phyloP scores from a whole-genome alignment of 2,797 vertebrate species.

The Rhabdomys pumilio region DNA sequence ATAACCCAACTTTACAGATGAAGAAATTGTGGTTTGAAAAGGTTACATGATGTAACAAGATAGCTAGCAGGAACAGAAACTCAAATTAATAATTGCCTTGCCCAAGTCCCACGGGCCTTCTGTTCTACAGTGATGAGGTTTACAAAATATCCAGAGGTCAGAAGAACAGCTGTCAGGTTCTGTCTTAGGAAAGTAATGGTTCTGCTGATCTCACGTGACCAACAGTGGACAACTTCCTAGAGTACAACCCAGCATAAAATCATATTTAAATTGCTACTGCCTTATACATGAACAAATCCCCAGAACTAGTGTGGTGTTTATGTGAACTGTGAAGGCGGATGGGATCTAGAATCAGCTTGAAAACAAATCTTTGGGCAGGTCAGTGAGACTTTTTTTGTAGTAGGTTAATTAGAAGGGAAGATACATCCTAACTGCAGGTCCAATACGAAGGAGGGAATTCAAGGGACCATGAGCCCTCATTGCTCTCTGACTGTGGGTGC shows the following conservation, averaged over 20 bases:
- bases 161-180: not conserved
- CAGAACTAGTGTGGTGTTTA: not conserved
- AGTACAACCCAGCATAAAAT: not conserved
- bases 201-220: not conserved
- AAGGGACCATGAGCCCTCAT: too few relatives aligned
- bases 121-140: not conserved
- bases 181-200: not conserved
- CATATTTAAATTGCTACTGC: not conserved
- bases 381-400: not conserved
- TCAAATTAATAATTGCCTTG: not conserved
- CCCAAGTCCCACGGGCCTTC: not conserved
- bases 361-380: not conserved
- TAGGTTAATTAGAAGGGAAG: not conserved
- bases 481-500: not conserved
- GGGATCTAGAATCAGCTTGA: not conserved
- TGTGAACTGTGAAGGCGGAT: not conserved
- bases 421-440: not conserved
- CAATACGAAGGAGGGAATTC: not conserved
- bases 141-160: not conserved
- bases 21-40: constrained; percentile 47
- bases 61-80: not conserved
- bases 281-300: not conserved
- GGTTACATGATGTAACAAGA: constrained; percentile 25
- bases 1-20: not conserved
- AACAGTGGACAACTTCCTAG: not conserved